Evolutionary conservation across 2,113 vertebrate species (phyloP).

Genomic region (Alectura lathami): DNA sequence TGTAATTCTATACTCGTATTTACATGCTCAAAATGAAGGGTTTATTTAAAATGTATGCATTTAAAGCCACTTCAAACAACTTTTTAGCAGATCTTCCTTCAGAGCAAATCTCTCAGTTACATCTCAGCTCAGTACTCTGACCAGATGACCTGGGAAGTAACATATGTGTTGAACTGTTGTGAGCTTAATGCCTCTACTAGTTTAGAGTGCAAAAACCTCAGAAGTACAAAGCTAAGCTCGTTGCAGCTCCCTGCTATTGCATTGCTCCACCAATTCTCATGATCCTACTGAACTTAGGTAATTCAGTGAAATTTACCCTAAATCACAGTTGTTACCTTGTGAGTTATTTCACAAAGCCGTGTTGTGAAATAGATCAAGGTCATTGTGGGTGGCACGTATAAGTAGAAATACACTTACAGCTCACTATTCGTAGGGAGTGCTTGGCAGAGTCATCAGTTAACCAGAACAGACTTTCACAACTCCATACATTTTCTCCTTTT

Average conservation of each 20-base stretch:
- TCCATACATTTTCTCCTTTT: background rate
- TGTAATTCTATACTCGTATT: constrained; percentile 55
- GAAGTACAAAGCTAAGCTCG: background rate
- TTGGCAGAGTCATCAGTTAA: background rate
- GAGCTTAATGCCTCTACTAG: background rate
- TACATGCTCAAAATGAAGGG: constrained; percentile 8
- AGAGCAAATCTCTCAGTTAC: constrained; percentile 7
- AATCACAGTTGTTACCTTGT: background rate
- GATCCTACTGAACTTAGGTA: background rate
- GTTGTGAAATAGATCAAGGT: background rate
- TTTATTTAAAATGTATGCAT: constrained; percentile 31
- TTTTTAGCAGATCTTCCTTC: constrained; percentile 1
- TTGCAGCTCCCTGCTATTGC: background rate
- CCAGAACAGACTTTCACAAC: background rate
- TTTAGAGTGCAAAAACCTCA: background rate
- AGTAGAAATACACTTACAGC: background rate
- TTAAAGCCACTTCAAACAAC: constrained; percentile 30
- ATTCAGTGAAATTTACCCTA: background rate
- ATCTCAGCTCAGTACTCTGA: background rate
- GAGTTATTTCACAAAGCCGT: background rate
- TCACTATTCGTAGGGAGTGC: background rate
- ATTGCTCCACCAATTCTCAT: background rate
- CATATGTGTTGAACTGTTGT: background rate
- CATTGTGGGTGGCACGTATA: background rate
- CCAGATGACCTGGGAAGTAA: background rate